These are phyloP conservation scores for Dicrostonyx torquatus DNA, from an alignment of 2,797 vertebrate genomes.

Conservation along the genomic window DNA sequence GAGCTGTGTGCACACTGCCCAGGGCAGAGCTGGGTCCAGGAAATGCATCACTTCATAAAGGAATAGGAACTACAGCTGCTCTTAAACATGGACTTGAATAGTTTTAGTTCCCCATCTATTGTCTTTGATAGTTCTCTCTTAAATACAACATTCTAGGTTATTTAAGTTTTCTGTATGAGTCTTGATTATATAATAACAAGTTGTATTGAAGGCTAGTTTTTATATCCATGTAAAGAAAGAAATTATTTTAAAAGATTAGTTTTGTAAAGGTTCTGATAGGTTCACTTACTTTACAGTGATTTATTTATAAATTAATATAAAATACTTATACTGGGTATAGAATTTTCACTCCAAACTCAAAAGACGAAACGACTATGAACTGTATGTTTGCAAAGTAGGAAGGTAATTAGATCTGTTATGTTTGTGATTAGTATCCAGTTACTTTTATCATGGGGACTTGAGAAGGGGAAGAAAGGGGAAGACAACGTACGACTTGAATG, in stretches of 20 bases:
- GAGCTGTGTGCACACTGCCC: conserved; percentile 21
- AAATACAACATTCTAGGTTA: conserved; percentile 8
- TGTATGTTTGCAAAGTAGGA: background rate
- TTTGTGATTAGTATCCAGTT: background rate
- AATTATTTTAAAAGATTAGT: background rate
- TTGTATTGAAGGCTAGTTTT: background rate
- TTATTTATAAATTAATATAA: background rate
- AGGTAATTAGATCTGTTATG: background rate
- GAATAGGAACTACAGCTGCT: conserved; percentile 57
- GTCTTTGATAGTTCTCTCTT: conserved; percentile 55
- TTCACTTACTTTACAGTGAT: background rate
- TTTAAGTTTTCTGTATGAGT: background rate
- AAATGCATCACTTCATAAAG: conserved; percentile 58
- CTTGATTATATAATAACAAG: background rate
- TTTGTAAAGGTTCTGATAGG: background rate
- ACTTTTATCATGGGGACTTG: background rate
- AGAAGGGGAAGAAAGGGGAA: background rate
- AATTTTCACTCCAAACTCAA: background rate
- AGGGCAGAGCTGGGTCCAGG: conserved; percentile 57
- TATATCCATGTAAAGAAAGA: background rate
- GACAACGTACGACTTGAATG: background rate
- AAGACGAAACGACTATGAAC: background rate
- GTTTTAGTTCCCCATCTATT: conserved; percentile 65
- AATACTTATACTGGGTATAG: background rate
- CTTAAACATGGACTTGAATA: conserved; percentile 61